Evolutionary conservation across 2,888 invertebrate genomes (phyloP), one percentile per base, ranked within the genome.

Genomic region (Phyllotreta cruciferae): DNA sequence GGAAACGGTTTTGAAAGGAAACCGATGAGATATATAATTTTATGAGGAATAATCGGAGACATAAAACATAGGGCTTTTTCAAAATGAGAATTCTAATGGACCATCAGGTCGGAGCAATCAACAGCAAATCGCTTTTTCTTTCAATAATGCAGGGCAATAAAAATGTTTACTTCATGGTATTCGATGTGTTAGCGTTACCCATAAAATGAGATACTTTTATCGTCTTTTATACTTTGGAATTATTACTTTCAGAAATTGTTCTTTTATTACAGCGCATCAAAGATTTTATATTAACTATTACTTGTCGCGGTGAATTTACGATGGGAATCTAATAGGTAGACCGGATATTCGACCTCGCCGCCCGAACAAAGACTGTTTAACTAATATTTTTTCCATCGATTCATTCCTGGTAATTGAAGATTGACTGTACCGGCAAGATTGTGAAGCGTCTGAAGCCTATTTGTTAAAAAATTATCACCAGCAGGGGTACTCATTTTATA

Each of bases 21-120:
- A 44, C 11, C 14, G 10, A 8, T 44, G 11, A 7, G 10, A 44
- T 44, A 9, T 14, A 14, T 24, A 49, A 47, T 56, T 47, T 56
- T 45, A 47, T 47, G 45, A 56, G 37, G 37, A 38, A 47, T 56
- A 37, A 45, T 36, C 45, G 11, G 44, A 56, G 37, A 38, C 36
- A 56, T 47, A 38, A 56, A 56, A 34, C 39, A 37, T 38, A 47
- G 38, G 11, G 34, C 35, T 35, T 35, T 36, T 49, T 49, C 49
- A 56, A 44, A 64, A 69, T 60, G 63, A 56, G 63, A 44, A 56
- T 63, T 64, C 69, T 73, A 72, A 73, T 71, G 68, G 69, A 66
- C 66, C 63, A 70, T 69, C 67, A 45, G 66, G 72, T 66, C 24
- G 24, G 62, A 54, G 68, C 70, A 68, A 72, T 73, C 72, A 71